phyloP scores from a whole-genome alignment of 2,797 vertebrate species.

The Phylloscopus collybita region DNA sequence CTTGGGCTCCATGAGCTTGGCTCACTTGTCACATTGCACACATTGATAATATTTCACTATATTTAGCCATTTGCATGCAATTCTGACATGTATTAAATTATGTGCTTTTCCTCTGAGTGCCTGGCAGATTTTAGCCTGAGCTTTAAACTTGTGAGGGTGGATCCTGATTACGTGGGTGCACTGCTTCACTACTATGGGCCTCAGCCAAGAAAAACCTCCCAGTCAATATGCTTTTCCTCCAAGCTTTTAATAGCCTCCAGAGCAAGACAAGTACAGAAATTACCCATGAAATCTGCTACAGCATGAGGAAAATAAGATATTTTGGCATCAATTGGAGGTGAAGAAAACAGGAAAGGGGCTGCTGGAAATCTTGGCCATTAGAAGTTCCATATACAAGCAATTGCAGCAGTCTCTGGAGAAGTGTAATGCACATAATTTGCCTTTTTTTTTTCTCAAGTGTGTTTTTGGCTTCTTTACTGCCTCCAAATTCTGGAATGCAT shows the following conservation, averaged over 20 bases:
- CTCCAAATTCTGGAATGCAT: background rate
- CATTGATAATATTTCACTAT: background rate
- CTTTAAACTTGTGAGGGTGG: background rate
- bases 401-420: background rate
- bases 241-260: background rate
- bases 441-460: background rate
- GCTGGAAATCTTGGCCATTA: background rate
- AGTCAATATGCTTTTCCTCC: background rate
- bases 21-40: background rate
- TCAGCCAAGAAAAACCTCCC: background rate
- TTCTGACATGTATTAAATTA: background rate
- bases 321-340: background rate
- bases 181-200: background rate
- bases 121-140: background rate
- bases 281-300: background rate
- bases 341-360: conserved; percentile 12
- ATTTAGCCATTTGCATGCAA: background rate
- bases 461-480: background rate
- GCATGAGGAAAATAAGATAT: conserved; percentile 4
- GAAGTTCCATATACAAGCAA: background rate
- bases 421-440: background rate
- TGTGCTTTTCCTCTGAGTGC: background rate
- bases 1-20: rapidly evolving
- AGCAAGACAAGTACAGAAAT: conserved; percentile 17
- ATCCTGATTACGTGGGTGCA: background rate